A percentile compares a stretch with the other conserved stretches of the same genome.
These are phyloP conservation scores for Pyrrhosoma nymphula DNA, from an alignment of 2,888 invertebrate species.

Conservation along the genomic window DNA sequence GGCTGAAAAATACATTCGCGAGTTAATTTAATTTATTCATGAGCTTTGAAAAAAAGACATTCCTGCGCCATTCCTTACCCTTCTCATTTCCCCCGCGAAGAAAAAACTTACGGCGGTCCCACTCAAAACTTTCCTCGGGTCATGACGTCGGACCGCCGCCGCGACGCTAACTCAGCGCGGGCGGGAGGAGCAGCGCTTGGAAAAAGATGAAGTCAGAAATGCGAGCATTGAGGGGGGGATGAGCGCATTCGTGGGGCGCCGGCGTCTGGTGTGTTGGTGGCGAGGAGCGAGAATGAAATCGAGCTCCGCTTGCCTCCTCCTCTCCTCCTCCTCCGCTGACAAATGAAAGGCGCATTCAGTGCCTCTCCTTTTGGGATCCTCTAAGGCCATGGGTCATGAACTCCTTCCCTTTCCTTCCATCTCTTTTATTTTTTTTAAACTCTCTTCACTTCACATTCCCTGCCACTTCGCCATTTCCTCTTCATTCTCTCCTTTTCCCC, in stretches of 20 bases:
- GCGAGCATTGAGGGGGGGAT: neutral
- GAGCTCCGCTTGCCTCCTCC: neutral
- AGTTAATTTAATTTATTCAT: conserved; percentile 22
- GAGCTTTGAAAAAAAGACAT: neutral
- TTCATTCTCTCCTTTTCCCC: neutral
- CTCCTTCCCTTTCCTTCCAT: neutral
- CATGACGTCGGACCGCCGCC: neutral
- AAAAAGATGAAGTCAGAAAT: conserved; percentile 5
- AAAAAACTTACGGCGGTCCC: neutral
- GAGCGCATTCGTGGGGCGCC: neutral
- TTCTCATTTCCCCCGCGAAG: neutral
- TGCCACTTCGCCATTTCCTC: neutral
- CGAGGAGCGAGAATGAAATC: neutral
- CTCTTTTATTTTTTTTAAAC: neutral
- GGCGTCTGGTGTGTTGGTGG: neutral
- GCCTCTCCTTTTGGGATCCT: neutral
- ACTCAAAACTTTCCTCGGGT: neutral
- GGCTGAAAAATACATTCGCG: neutral
- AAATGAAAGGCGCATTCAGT: conserved; percentile 32
- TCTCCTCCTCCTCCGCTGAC: neutral
- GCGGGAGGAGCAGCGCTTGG: neutral
- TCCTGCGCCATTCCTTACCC: neutral
- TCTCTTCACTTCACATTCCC: neutral
- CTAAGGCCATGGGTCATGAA: conserved; percentile 1
- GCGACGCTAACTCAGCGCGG: neutral